phyloP scores from a whole-genome alignment of 1,140 invertebrate species.

The Tetranychus urticae region DNA sequence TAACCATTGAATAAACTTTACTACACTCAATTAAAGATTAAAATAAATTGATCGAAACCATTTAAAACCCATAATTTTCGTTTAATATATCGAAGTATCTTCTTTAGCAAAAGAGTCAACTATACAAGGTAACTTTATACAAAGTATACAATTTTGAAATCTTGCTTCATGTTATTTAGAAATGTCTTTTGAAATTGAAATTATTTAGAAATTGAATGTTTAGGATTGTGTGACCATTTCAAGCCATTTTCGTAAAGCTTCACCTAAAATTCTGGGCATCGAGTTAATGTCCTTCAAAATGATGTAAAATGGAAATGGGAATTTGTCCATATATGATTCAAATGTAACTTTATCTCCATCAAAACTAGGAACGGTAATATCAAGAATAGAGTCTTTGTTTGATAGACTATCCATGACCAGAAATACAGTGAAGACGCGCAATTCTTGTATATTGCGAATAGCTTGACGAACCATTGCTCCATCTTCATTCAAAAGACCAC shows the following conservation, averaged over 20 bases:
- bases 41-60: too few species aligned
- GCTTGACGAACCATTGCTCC: conserved; percentile 44
- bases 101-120: too few species aligned
- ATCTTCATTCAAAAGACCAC: conserved; percentile 75
- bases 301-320: conserved; percentile 97
- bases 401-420: conserved; percentile 80
- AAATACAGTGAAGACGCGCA: conserved; percentile 76
- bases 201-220: too few species aligned
- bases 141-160: too few species aligned
- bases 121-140: too few species aligned
- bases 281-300: conserved; percentile 65
- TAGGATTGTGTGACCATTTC: conserved; percentile 45
- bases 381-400: conserved; percentile 73
- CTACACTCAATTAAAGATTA: too few species aligned
- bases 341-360: conserved; percentile 24
- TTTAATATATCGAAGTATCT: too few species aligned
- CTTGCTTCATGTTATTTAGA: too few species aligned
- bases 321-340: conserved; percentile 49
- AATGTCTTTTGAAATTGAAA: too few species aligned
- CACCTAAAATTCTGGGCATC: conserved; percentile 67
- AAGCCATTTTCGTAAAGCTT: conserved; percentile 94
- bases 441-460: conserved; percentile 47
- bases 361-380: conserved; percentile 50
- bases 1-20: too few species aligned
- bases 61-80: too few species aligned